A percentile compares a stretch with the other conserved stretches of the same genome.
Evolutionary conservation across 30 jellyfish, hydroid and myxozoan genomes (phyloP).

Genomic region (Haliclystus octoradiatus): DNA sequence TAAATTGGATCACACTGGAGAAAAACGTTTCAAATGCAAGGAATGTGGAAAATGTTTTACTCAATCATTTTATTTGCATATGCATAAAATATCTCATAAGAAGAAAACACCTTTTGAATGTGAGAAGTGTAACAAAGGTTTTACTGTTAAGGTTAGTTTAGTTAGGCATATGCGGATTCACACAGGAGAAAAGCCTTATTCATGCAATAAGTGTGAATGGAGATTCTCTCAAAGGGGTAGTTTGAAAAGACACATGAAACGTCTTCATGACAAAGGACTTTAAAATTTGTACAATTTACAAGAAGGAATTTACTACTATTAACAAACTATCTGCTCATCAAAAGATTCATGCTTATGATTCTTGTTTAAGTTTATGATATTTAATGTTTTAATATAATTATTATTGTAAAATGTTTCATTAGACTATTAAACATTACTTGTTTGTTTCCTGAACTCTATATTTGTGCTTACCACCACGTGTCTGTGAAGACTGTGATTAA

Average conservation of each 20-base stretch:
- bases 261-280: not conserved
- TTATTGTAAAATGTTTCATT: too few species aligned
- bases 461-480: too few species aligned
- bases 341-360: slow-evolving; percentile 3
- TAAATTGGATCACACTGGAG: slow-evolving; percentile 1
- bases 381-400: too few species aligned
- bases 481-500: too few species aligned
- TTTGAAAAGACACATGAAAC: not conserved
- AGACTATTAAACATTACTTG: too few species aligned
- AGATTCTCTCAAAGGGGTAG: not conserved
- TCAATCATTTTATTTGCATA: not conserved
- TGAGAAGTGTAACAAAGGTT: not conserved
- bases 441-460: too few species aligned
- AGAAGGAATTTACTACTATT: not conserved
- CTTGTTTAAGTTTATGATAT: not conserved
- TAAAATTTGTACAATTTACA: not conserved
- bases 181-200: too few species aligned
- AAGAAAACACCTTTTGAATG: not conserved
- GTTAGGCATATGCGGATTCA: slow-evolving; percentile 3
- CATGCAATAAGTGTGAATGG: not conserved
- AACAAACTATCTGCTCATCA: not conserved
- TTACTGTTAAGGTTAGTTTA: not conserved
- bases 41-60: not conserved
- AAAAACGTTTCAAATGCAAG: slow-evolving; percentile 1
- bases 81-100: not conserved